A percentile compares a stretch with the other conserved stretches of the same genome.
Evolutionary conservation across 2,797 vertebrate species (phyloP).

Genomic region (Melanotaenia maccullochi): DNA sequence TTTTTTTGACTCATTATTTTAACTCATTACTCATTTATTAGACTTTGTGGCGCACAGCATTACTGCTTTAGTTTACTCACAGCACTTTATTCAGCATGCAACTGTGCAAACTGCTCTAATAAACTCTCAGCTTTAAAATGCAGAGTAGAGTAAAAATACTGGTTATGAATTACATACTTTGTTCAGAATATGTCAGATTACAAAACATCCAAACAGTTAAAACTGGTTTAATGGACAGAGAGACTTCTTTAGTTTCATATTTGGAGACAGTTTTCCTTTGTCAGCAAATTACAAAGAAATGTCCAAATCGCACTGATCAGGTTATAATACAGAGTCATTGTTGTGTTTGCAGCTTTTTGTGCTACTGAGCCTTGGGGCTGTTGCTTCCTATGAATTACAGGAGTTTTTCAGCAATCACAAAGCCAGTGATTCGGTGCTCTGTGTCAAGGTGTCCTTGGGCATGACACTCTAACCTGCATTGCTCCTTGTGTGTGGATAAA

Average conservation of each 20-base stretch:
- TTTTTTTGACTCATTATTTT: conserved; percentile 1
- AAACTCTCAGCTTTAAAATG: conserved; percentile 3
- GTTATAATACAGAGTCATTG: background rate
- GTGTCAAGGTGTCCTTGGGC: background rate
- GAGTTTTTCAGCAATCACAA: background rate
- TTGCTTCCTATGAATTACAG: background rate
- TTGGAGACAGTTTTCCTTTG: too few species aligned
- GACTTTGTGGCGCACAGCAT: conserved; percentile 24
- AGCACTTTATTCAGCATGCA: conserved; percentile 12
- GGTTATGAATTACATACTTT: background rate
- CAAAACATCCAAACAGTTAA: background rate
- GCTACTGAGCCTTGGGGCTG: too few species aligned
- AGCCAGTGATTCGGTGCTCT: background rate
- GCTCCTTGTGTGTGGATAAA: background rate
- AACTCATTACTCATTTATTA: background rate
- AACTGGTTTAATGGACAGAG: background rate
- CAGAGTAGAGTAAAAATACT: conserved; percentile 4
- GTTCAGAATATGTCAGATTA: background rate
- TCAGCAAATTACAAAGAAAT: background rate
- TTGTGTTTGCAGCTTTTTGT: too few species aligned
- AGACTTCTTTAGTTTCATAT: background rate
- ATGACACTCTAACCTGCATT: background rate
- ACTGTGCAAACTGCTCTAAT: conserved; percentile 4
- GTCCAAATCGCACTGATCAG: background rate
- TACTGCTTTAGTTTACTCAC: conserved; percentile 17